phyloP scores from a whole-genome alignment of 2,888 invertebrate genomes.

The Notodonta ziczac region DNA sequence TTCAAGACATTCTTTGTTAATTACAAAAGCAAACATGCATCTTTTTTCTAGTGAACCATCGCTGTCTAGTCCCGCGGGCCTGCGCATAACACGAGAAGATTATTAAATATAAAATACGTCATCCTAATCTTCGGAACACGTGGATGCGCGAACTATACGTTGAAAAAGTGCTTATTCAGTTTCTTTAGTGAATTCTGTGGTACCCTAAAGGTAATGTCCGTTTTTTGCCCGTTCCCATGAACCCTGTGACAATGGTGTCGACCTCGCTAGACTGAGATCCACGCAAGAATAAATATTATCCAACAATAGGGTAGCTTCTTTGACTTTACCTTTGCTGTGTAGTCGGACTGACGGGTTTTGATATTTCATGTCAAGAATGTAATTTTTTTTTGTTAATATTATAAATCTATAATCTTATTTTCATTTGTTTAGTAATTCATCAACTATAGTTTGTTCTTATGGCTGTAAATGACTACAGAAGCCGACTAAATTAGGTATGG shows the following conservation, averaged over 20 bases:
- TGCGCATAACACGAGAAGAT: slow-evolving; percentile 66
- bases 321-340: slow-evolving; percentile 68
- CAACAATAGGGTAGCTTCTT: slow-evolving; percentile 82
- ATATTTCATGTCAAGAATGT: slow-evolving; percentile 27
- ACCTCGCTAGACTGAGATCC: slow-evolving; percentile 80
- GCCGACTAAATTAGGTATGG: too few species aligned
- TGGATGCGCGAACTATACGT: slow-evolving; percentile 65
- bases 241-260: slow-evolving; percentile 78
- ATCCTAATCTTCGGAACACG: slow-evolving; percentile 74
- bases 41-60: slow-evolving; percentile 27
- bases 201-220: slow-evolving; percentile 71
- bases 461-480: too few species aligned
- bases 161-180: slow-evolving; percentile 82
- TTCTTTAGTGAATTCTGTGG: slow-evolving; percentile 65
- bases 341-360: slow-evolving; percentile 45
- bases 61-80: slow-evolving; percentile 27
- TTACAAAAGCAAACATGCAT: slow-evolving; percentile 43
- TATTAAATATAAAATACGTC: slow-evolving; percentile 61
- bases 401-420: neutral
- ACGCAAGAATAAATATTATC: slow-evolving; percentile 82
- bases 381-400: neutral
- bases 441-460: too few species aligned
- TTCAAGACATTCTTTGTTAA: slow-evolving; percentile 32
- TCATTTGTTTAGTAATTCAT: too few species aligned
- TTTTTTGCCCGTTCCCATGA: slow-evolving; percentile 84